phyloP scores from a whole-genome alignment of 2,113 vertebrate species.

The Misgurnus anguillicaudatus region DNA sequence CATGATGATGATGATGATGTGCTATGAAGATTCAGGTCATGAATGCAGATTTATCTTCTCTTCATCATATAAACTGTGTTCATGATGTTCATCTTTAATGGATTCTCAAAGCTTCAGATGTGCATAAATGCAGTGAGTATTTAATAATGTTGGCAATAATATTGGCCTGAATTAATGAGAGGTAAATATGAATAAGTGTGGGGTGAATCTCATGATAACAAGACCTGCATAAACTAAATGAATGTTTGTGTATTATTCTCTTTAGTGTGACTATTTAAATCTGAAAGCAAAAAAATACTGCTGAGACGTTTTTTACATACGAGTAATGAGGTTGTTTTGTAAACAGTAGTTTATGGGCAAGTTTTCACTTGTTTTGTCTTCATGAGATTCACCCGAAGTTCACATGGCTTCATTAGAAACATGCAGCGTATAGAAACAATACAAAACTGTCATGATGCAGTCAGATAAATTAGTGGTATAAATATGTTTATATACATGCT shows the following conservation, averaged over 20 bases:
- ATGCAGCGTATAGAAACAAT: constrained; percentile 55
- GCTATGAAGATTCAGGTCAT: too few relatives aligned
- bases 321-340: neutral
- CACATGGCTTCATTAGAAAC: constrained; percentile 45
- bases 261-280: neutral
- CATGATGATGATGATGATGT: too few relatives aligned
- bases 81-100: neutral
- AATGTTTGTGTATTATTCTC: too few relatives aligned
- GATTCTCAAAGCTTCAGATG: constrained; percentile 14
- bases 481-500: constrained; percentile 63
- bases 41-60: too few relatives aligned
- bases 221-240: neutral
- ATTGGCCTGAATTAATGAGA: constrained; percentile 31
- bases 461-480: constrained; percentile 61
- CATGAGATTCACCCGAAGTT: constrained; percentile 1
- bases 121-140: constrained; percentile 7
- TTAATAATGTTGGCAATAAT: constrained; percentile 34
- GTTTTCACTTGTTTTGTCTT: neutral
- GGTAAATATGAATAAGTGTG: constrained; percentile 33
- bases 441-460: constrained; percentile 50
- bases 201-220: neutral
- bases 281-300: too few relatives aligned
- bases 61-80: neutral
- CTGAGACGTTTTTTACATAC: neutral
- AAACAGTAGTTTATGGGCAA: neutral